Evolutionary conservation across 2,113 vertebrate genomes (phyloP).

Genomic region (Xyrauchen texanus): DNA sequence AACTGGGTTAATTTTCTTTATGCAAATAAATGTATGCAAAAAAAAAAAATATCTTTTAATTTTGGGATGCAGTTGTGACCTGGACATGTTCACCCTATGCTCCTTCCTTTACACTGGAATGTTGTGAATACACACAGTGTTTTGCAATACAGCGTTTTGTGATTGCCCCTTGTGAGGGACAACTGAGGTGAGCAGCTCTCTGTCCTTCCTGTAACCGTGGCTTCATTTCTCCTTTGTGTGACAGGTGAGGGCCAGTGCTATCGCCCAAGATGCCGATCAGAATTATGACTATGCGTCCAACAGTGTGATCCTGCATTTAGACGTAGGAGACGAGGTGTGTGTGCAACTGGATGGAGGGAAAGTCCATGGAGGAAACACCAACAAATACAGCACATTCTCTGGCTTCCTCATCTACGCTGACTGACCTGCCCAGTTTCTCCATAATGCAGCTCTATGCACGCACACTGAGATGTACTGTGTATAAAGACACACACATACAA

Average conservation of each 20-base stretch:
- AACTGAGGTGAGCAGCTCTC: conserved; percentile 36
- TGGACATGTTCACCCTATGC: too few relatives aligned
- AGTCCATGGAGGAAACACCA: conserved; percentile 92
- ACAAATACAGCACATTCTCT: conserved; percentile 97
- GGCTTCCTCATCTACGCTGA: conserved; percentile 95
- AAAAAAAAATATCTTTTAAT: too few relatives aligned
- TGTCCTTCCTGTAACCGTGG: conserved; percentile 60
- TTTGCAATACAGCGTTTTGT: not conserved
- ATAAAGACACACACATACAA: conserved; percentile 37
- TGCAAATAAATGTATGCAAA: too few relatives aligned
- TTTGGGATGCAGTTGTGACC: too few relatives aligned
- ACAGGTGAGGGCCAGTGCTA: conserved; percentile 81
- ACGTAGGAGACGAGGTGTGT: conserved; percentile 92
- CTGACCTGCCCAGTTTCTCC: conserved; percentile 63
- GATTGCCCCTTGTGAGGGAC: conserved; percentile 11
- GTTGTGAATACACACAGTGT: not conserved
- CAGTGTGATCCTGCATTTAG: conserved; percentile 92
- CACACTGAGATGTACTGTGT: conserved; percentile 26
- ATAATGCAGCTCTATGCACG: conserved; percentile 39
- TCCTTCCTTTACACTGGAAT: not conserved
- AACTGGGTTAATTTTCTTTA: too few relatives aligned
- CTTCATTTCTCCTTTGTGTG: conserved; percentile 43
- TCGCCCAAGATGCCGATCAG: conserved; percentile 83
- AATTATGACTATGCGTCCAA: conserved; percentile 96
- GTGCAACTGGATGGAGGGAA: conserved; percentile 94